phyloP scores from a whole-genome alignment of 2,113 vertebrate species.

The Cinclus cinclus region DNA sequence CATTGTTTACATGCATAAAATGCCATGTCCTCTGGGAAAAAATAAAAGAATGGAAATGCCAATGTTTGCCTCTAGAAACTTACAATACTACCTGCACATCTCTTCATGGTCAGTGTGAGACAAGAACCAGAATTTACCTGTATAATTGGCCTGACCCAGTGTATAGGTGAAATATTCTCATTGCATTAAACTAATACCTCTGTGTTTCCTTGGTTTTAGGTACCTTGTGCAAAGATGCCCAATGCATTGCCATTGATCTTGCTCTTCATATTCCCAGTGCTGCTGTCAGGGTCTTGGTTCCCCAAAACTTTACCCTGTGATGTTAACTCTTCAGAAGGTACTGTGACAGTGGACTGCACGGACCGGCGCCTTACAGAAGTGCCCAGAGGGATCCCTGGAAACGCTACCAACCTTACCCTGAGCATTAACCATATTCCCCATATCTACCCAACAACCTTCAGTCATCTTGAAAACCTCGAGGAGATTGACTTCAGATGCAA shows the following conservation, averaged over 20 bases:
- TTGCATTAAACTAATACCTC: background rate
- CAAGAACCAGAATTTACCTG: background rate
- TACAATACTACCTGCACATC: background rate
- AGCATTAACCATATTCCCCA: slow-evolving; percentile 88
- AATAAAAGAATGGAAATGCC: background rate
- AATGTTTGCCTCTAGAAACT: accelerated
- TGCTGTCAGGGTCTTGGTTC: slow-evolving; percentile 74
- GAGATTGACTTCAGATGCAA: slow-evolving; percentile 95
- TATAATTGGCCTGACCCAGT: background rate
- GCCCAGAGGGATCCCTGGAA: slow-evolving; percentile 82
- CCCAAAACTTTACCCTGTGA: slow-evolving; percentile 91
- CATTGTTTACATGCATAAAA: accelerated
- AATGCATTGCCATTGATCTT: slow-evolving; percentile 31
- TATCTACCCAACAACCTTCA: slow-evolving; percentile 80
- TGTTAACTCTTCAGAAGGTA: slow-evolving; percentile 60
- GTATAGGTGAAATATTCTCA: background rate
- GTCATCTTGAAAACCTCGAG: slow-evolving; percentile 75
- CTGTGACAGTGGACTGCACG: slow-evolving; percentile 86
- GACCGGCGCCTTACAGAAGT: slow-evolving; percentile 77
- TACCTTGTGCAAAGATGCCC: background rate
- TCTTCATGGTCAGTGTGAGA: accelerated
- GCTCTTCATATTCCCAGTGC: slow-evolving; percentile 40
- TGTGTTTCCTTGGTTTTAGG: slow-evolving; percentile 47
- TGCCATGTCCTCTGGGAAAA: background rate
- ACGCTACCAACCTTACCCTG: slow-evolving; percentile 89